Conservation (phyloP, 2,797 vertebrate species). For the Melanogrammus aeglefinus region DNA sequence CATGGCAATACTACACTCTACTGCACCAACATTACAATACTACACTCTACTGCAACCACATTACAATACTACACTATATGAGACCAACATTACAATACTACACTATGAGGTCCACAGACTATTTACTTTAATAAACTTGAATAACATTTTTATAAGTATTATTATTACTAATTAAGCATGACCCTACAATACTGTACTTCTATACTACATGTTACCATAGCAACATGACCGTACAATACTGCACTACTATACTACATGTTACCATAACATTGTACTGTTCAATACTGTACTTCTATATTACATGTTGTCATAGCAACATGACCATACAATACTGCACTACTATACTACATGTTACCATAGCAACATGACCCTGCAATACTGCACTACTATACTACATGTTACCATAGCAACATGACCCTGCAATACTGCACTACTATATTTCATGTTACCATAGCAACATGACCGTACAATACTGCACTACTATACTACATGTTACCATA, state of each 20-base stretch:
- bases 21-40: neutral
- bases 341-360: neutral
- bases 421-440: neutral
- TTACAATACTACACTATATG: neutral
- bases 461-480: neutral
- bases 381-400: neutral
- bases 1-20: neutral
- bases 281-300: neutral
- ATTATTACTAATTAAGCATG: neutral
- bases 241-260: neutral
- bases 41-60: neutral
- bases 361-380: neutral
- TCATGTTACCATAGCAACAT: neutral
- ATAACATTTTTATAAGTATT: neutral
- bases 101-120: neutral
- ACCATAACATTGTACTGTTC: neutral
- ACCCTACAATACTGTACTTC: constrained; percentile 1
- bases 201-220: constrained; percentile 4
- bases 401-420: neutral
- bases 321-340: neutral
- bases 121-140: neutral
- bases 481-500: constrained; percentile 5
- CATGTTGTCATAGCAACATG: neutral
- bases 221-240: neutral
- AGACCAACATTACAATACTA: neutral